Evolutionary conservation across 2,113 vertebrate species (phyloP).

Genomic region (Spea bombifrons): DNA sequence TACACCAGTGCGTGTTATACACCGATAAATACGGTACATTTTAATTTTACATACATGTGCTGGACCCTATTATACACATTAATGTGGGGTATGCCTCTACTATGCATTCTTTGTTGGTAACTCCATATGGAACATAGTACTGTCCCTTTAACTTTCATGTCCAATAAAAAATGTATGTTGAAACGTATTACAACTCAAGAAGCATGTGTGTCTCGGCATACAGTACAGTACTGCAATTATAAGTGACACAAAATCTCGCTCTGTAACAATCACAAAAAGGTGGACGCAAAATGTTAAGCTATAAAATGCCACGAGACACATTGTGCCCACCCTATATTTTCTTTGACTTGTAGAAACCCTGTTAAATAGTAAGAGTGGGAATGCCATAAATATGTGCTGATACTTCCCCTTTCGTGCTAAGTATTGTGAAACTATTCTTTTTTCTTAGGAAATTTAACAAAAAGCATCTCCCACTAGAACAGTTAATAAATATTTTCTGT

Average conservation of each 20-base stretch:
- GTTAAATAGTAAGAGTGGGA: background rate
- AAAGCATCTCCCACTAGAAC: background rate
- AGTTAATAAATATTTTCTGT: conserved; percentile 15
- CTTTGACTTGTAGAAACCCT: background rate
- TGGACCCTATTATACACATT: too few species aligned
- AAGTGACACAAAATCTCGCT: background rate
- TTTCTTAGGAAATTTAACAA: background rate
- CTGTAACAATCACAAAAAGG: background rate
- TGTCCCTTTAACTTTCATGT: too few species aligned
- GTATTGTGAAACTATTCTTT: background rate
- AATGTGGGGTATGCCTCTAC: too few species aligned
- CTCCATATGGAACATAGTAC: too few species aligned
- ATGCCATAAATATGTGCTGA: background rate
- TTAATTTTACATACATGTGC: too few species aligned
- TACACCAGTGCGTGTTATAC: too few species aligned
- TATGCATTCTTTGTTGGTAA: too few species aligned
- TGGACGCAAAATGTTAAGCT: background rate
- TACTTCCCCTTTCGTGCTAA: background rate
- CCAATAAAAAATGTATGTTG: too few species aligned
- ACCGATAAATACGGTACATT: too few species aligned
- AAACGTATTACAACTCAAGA: too few species aligned
- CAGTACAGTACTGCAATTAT: background rate
- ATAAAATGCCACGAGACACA: background rate
- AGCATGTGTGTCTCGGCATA: too few species aligned
- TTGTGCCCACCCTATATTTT: background rate